Evolutionary conservation across 2,113 vertebrate species (phyloP).

Genomic region (Boleophthalmus pectinirostris): DNA sequence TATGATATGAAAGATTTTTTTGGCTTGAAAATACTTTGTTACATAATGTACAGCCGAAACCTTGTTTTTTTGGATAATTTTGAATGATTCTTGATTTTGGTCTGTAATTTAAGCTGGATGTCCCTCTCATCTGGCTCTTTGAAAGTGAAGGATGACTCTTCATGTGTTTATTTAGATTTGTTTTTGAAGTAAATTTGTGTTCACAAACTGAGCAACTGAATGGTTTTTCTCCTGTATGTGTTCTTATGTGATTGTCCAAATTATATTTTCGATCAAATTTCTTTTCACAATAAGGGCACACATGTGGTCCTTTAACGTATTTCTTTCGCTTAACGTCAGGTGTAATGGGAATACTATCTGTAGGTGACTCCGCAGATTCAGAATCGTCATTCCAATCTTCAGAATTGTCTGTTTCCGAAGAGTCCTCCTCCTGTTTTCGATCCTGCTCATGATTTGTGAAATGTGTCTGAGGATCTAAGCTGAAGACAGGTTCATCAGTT

Average conservation of each 20-base stretch:
- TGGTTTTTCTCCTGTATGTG: not conserved
- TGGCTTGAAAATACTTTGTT: not conserved
- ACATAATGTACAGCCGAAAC: not conserved
- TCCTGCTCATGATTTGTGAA: not conserved
- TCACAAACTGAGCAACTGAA: not conserved
- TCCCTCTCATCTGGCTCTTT: not conserved
- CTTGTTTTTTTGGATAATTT: not conserved
- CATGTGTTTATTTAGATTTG: not conserved
- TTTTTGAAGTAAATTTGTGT: not conserved
- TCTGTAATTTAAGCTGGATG: not conserved
- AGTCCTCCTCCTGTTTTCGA: not conserved
- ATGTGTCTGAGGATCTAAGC: not conserved
- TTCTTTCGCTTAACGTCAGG: not conserved
- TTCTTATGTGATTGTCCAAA: not conserved
- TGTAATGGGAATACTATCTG: not conserved
- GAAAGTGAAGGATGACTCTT: not conserved
- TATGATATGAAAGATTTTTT: not conserved
- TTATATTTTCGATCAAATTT: not conserved
- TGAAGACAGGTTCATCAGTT: not conserved
- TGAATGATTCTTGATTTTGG: too few species aligned
- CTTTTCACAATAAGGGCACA: not conserved
- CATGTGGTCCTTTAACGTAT: not conserved
- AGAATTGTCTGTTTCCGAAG: conserved; percentile 2
- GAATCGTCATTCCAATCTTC: not conserved
- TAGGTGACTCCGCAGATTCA: not conserved